Evolutionary conservation across 1,140 invertebrate genomes (phyloP).

Genomic region (Scaptomyza pallida): DNA sequence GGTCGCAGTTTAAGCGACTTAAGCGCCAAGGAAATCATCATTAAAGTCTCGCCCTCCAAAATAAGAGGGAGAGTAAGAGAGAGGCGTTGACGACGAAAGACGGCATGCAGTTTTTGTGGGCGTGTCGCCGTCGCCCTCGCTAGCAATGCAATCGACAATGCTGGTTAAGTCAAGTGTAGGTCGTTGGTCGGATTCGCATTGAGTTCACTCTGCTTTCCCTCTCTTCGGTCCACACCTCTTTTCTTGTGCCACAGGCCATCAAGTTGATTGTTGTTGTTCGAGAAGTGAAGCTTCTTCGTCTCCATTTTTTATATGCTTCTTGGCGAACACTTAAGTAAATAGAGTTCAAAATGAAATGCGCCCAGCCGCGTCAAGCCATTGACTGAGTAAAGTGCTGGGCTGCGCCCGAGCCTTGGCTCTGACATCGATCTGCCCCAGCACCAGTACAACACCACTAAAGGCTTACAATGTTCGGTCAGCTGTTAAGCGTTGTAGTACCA

Average conservation of each 20-base stretch:
- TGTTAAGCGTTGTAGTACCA: slow-evolving; percentile 33
- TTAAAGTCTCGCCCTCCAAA: slow-evolving; percentile 69
- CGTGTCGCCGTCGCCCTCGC: slow-evolving; percentile 10
- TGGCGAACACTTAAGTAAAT: slow-evolving; percentile 78
- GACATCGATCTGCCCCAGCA: slow-evolving; percentile 67
- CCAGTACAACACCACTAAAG: slow-evolving; percentile 20
- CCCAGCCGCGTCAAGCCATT: slow-evolving; percentile 57
- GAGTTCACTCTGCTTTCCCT: slow-evolving; percentile 7
- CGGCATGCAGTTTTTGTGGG: slow-evolving; percentile 47
- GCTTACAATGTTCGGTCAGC: slow-evolving; percentile 60
- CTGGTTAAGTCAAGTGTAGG: slow-evolving; percentile 84
- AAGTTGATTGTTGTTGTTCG: slow-evolving; percentile 55
- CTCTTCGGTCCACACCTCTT: neutral
- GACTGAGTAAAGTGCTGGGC: slow-evolving; percentile 62
- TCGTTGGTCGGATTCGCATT: slow-evolving; percentile 70
- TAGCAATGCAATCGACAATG: slow-evolving; percentile 78
- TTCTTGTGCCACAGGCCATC: slow-evolving; percentile 20
- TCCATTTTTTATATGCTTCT: slow-evolving; percentile 46
- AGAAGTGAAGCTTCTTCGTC: slow-evolving; percentile 25
- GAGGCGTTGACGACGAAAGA: slow-evolving; percentile 28
- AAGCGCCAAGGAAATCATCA: slow-evolving; percentile 82
- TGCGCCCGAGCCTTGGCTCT: slow-evolving; percentile 34
- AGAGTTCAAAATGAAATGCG: slow-evolving; percentile 79
- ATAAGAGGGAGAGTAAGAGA: slow-evolving; percentile 25
- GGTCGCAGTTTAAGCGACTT: slow-evolving; percentile 79